Evolutionary conservation across 1,140 invertebrate genomes (phyloP).

Genomic region (Pogonus chalceus): DNA sequence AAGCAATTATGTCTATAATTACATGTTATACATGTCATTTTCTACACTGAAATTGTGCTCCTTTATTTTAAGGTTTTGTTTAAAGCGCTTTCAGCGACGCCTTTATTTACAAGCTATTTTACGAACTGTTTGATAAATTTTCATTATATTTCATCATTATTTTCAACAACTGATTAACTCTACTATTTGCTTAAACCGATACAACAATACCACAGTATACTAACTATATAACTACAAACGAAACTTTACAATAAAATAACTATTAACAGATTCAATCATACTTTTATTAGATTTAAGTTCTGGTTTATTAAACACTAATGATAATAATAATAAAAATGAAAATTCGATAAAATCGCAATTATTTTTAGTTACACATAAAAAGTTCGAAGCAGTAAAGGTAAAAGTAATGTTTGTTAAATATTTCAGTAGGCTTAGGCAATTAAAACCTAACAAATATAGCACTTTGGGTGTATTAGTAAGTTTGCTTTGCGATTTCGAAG

Average conservation of each 20-base stretch:
- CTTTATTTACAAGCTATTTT: too few relatives aligned
- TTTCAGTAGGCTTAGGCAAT: background rate
- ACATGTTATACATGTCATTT: background rate
- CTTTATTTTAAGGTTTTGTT: background rate
- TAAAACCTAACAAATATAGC: background rate
- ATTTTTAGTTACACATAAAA: background rate
- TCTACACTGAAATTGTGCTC: background rate
- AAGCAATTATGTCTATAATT: background rate
- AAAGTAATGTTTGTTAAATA: background rate
- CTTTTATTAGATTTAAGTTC: background rate
- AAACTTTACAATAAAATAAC: background rate
- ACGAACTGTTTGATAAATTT: too few relatives aligned
- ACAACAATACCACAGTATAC: too few relatives aligned
- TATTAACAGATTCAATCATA: background rate
- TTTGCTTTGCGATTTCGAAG: background rate
- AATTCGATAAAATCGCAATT: background rate
- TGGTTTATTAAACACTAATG: background rate
- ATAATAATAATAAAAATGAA: background rate
- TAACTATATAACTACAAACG: too few relatives aligned
- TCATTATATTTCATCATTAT: too few relatives aligned
- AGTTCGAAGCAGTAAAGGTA: background rate
- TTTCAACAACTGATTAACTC: too few relatives aligned
- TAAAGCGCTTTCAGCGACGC: too few relatives aligned
- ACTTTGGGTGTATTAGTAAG: background rate
- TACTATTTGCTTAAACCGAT: too few relatives aligned